phyloP scores from a whole-genome alignment of 2,797 vertebrate species.

The Cyclopterus lumpus region DNA sequence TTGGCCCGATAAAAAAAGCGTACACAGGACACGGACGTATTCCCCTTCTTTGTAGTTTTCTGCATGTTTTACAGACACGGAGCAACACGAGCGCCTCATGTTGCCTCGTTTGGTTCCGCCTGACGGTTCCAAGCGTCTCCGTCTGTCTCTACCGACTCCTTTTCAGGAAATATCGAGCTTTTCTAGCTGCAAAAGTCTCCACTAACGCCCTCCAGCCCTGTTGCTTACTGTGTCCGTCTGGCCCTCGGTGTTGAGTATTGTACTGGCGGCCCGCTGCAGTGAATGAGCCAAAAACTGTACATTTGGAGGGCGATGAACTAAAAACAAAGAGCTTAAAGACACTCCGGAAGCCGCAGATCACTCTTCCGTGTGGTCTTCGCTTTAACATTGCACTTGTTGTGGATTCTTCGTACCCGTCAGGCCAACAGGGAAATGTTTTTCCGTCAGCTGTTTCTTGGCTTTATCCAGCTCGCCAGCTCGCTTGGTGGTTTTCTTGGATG shows the following conservation, averaged over 20 bases:
- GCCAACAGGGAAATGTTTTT: too few relatives aligned
- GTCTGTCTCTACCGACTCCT: not conserved
- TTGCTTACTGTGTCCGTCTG: not conserved
- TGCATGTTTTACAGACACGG: too few relatives aligned
- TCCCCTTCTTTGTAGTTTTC: too few relatives aligned
- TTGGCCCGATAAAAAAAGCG: too few relatives aligned
- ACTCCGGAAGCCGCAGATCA: not conserved
- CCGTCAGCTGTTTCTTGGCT: not conserved
- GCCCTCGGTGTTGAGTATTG: not conserved
- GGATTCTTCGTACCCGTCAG: too few relatives aligned
- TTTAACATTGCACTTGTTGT: too few relatives aligned
- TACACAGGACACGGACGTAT: too few relatives aligned
- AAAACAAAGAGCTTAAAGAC: not conserved
- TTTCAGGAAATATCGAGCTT: not conserved
- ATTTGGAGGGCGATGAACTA: not conserved
- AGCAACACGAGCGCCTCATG: too few relatives aligned
- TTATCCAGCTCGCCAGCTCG: conserved; percentile 27
- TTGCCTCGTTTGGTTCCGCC: too few relatives aligned
- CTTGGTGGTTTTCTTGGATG: conserved; percentile 32
- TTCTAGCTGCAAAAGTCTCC: not conserved
- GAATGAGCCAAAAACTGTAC: not conserved
- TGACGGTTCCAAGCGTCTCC: not conserved
- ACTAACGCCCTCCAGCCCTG: not conserved
- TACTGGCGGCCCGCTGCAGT: not conserved
- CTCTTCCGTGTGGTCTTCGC: not conserved